Percentiles rank a stretch among this genome's conserved stretches.
These are phyloP conservation scores for Notarius quadriscutis DNA, from an alignment of 2,113 vertebrate species.

Conservation along the genomic window DNA sequence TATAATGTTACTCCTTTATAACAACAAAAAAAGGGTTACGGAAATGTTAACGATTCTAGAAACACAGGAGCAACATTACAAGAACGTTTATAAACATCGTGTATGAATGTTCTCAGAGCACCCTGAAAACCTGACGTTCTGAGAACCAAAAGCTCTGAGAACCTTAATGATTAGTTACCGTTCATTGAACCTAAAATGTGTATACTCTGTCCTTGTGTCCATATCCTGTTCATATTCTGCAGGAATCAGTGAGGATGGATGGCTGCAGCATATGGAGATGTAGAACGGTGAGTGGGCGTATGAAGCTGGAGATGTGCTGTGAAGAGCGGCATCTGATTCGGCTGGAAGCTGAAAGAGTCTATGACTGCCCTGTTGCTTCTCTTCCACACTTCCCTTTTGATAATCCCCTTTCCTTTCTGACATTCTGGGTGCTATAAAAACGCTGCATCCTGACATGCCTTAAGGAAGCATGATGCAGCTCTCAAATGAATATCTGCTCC, in stretches of 20 bases:
- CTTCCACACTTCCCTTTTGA: constrained; percentile 40
- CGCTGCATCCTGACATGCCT: constrained; percentile 50
- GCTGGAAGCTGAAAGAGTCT: constrained; percentile 51
- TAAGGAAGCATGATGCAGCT: constrained; percentile 58
- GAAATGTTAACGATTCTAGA: background rate
- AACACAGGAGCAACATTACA: background rate
- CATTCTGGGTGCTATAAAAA: constrained; percentile 56
- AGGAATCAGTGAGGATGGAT: background rate
- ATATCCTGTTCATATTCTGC: background rate
- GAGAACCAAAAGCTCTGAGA: background rate
- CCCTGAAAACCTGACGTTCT: background rate
- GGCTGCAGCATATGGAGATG: background rate
- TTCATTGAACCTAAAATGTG: background rate
- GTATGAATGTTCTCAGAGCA: background rate
- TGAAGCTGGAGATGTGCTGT: background rate
- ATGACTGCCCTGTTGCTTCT: constrained; percentile 40
- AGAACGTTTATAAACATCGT: background rate
- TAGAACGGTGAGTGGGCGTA: background rate
- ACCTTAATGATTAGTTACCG: background rate
- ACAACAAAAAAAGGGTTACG: too few species aligned
- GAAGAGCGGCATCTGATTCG: background rate
- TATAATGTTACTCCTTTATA: background rate
- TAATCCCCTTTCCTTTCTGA: constrained; percentile 53
- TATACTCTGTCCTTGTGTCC: background rate
- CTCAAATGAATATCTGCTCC: constrained; percentile 42